These are phyloP conservation scores for Pipistrellus kuhlii DNA, from an alignment of 2,797 vertebrate species.

Conservation along the genomic window DNA sequence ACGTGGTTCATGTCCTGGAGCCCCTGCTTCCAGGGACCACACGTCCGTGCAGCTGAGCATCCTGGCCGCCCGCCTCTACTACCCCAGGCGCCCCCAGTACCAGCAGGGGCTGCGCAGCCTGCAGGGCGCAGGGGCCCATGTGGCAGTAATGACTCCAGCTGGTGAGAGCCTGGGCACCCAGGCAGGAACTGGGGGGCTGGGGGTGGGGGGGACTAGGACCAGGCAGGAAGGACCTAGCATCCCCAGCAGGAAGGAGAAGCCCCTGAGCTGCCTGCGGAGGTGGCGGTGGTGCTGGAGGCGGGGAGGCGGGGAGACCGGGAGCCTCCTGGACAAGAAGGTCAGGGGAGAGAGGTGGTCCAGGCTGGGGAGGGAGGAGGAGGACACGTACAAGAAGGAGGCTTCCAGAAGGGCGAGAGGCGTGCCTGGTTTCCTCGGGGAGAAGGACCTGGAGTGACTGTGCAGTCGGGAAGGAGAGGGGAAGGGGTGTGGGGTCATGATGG, in stretches of 20 bases:
- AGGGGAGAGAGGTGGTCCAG: not conserved
- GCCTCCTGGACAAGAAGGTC: not conserved
- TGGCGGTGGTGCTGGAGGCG: not conserved
- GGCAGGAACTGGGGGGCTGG: too few relatives aligned
- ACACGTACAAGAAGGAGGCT: not conserved
- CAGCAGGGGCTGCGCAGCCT: conserved; percentile 89
- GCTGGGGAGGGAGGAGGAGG: not conserved
- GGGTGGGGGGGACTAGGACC: not conserved
- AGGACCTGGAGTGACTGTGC: not conserved
- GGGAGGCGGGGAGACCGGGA: too few relatives aligned
- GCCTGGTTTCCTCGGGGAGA: too few relatives aligned
- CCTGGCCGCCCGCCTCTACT: conserved; percentile 90
- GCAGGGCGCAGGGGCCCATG: conserved; percentile 87
- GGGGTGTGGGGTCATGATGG: not conserved
- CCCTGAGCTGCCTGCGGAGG: not conserved
- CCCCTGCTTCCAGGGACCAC: conserved; percentile 89
- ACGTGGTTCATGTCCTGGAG: conserved; percentile 98
- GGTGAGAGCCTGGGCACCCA: conserved; percentile 80
- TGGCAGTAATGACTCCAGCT: conserved; percentile 90
- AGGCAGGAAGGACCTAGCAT: not conserved
- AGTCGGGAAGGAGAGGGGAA: not conserved
- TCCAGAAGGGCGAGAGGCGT: not conserved
- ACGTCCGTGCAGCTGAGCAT: conserved; percentile 93
- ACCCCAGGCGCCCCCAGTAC: not conserved
- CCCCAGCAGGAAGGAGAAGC: not conserved